A percentile compares a stretch with the other conserved stretches of the same genome.
Evolutionary conservation across 2,888 invertebrate species (phyloP).

Genomic region (Rosalia funebris): DNA sequence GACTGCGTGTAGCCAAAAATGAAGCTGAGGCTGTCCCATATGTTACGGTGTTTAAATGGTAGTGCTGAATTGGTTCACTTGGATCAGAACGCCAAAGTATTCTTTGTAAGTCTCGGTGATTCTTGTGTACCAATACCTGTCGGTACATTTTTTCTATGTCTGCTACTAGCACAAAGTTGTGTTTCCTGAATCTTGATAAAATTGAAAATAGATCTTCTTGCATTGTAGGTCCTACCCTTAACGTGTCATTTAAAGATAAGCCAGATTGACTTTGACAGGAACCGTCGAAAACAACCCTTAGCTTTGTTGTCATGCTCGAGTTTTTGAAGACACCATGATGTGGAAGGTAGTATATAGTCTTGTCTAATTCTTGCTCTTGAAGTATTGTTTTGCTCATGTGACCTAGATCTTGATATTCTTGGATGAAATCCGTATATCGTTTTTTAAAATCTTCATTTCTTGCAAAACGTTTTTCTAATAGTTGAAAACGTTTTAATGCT

Average conservation of each 20-base stretch:
- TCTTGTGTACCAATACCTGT: not conserved
- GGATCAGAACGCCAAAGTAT: too few relatives aligned
- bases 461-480: not conserved
- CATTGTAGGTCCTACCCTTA: constrained; percentile 5
- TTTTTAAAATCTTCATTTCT: not conserved
- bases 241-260: not conserved
- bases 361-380: not conserved
- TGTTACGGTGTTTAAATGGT: too few relatives aligned
- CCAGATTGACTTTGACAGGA: not conserved
- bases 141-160: constrained; percentile 2
- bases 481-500: not conserved
- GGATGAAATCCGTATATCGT: not conserved
- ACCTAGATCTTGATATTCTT: not conserved
- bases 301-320: not conserved
- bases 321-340: constrained; percentile 4
- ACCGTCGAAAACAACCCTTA: not conserved
- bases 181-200: not conserved
- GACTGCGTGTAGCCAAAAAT: constrained; percentile 19
- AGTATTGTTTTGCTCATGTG: not conserved
- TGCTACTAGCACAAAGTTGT: not conserved
- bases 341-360: not conserved
- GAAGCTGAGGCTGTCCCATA: constrained; percentile 13
- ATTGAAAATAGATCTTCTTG: constrained; percentile 5
- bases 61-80: too few relatives aligned
- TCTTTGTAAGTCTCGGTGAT: not conserved